A percentile compares a stretch with the other conserved stretches of the same genome.
These are phyloP conservation scores for Erythrocebus patas DNA, from an alignment of 2,113 vertebrate genomes.

Conservation along the genomic window DNA sequence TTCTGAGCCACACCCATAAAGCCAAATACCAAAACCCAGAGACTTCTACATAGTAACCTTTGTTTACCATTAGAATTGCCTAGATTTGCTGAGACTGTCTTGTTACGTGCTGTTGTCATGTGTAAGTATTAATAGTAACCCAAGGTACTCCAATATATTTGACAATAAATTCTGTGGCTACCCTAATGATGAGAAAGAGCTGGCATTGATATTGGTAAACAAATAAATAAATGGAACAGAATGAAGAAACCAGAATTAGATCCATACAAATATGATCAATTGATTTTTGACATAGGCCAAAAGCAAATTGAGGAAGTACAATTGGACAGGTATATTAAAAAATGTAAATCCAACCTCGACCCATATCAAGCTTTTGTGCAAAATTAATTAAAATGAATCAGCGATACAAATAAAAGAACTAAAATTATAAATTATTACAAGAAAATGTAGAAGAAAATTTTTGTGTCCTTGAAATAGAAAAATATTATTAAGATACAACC, in stretches of 20 bases:
- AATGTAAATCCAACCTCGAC: background rate
- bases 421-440: background rate
- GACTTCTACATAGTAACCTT: background rate
- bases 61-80: background rate
- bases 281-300: background rate
- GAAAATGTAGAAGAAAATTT: background rate
- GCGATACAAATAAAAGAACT: background rate
- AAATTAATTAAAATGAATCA: background rate
- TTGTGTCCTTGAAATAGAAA: background rate
- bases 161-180: background rate
- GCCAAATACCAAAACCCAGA: background rate
- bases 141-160: background rate
- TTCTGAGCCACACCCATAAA: background rate
- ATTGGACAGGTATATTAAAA: background rate
- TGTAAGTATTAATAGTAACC: background rate
- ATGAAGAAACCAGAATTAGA: background rate
- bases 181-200: background rate
- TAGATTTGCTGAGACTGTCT: background rate
- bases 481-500: background rate
- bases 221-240: background rate
- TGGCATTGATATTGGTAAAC: background rate
- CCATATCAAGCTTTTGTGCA: background rate
- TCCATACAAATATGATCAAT: background rate
- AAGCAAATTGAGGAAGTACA: background rate
- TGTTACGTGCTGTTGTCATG: background rate